These are phyloP conservation scores for Chaunax sp. DNA, from an alignment of 2,797 vertebrate genomes.

Conservation along the genomic window DNA sequence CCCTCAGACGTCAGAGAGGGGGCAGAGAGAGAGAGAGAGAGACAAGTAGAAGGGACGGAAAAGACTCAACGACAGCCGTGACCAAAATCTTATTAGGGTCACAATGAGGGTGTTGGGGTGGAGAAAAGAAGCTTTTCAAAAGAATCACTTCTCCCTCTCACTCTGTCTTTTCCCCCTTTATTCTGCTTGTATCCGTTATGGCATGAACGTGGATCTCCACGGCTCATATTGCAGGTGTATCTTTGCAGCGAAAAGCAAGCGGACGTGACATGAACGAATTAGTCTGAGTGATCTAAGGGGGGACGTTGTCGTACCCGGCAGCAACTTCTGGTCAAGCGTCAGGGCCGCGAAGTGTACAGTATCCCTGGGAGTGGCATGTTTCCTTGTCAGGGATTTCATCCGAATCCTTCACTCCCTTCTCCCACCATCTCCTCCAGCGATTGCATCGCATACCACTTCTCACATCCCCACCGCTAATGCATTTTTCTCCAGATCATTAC, in stretches of 20 bases:
- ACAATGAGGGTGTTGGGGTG: conserved; percentile 68
- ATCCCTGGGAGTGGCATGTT: conserved; percentile 40
- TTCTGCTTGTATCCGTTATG: too few relatives aligned
- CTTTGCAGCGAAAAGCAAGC: conserved; percentile 27
- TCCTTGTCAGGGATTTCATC: conserved; percentile 65
- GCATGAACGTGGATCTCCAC: neutral
- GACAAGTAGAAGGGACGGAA: conserved; percentile 24
- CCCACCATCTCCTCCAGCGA: conserved; percentile 62
- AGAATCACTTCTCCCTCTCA: conserved; percentile 72
- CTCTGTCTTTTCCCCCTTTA: conserved; percentile 26
- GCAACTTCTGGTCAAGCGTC: conserved; percentile 33
- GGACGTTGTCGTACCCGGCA: conserved; percentile 34
- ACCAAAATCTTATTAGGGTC: conserved; percentile 79
- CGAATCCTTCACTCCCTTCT: conserved; percentile 65
- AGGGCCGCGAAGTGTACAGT: conserved; percentile 9
- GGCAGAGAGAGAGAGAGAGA: conserved; percentile 1
- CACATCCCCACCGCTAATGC: conserved; percentile 71
- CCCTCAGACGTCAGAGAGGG: conserved; percentile 15
- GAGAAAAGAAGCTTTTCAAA: conserved; percentile 75
- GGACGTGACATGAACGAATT: conserved; percentile 38
- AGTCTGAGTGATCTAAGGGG: conserved; percentile 24
- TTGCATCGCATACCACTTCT: conserved; percentile 61
- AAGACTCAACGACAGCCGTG: conserved; percentile 72
- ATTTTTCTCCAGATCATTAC: conserved; percentile 81
- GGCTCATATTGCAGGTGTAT: conserved; percentile 2